Evolutionary conservation across 2,113 vertebrate species (phyloP), one percentile per base, ranked within the genome.

Genomic region (Isichthys henryi): DNA sequence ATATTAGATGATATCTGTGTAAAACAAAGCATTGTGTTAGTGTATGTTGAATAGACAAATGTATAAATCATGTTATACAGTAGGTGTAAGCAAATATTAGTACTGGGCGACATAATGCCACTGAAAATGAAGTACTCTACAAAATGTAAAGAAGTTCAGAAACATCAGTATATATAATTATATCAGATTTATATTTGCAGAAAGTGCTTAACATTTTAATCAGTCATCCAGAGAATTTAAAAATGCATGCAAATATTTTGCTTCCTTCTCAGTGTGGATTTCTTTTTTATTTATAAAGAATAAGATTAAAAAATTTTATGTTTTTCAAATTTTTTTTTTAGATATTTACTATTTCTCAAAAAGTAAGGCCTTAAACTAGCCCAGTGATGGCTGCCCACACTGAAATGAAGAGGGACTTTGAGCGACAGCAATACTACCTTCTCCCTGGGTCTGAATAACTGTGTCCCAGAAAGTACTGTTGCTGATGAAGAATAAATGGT

Each of bases 371-470:
- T 84, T 84, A 58, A 62, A 62, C 56, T 62, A 62, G 23, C 56
- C 56, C 21, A 62, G 56, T n/a, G 23, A 87, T 35, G 35, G 10
- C 31, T 58, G 39, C 45, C 35, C 31, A 52, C 5, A 52, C 9
- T 77, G 88, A 56, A 56, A 56, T 56, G 23, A 49, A 45, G 15
- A 52, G 6, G 82, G 6, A 83, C 15, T 46, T 50, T 80, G 17
- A 80, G 9, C 31, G 31, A 19, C 21, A 35, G 9, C 27, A 45
- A n/a, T 82, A 86, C 90, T 92, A 97, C 96, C 95, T 58, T 94
- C 93, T 91, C 96, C 95, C 0, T 93, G 89, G 46, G 96, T 97
- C 58, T 94, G 88, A 13, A 96, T 94, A 0, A 92, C 66, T 5
- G 88, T 91, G 27, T 93, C 90, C 91, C 90, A 94, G 91, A 96